A percentile compares a stretch with the other conserved stretches of the same genome.
Conservation (phyloP, 30 jellyfish, hydroid and myxozoan species). For the Sanderia malayensis region DNA sequence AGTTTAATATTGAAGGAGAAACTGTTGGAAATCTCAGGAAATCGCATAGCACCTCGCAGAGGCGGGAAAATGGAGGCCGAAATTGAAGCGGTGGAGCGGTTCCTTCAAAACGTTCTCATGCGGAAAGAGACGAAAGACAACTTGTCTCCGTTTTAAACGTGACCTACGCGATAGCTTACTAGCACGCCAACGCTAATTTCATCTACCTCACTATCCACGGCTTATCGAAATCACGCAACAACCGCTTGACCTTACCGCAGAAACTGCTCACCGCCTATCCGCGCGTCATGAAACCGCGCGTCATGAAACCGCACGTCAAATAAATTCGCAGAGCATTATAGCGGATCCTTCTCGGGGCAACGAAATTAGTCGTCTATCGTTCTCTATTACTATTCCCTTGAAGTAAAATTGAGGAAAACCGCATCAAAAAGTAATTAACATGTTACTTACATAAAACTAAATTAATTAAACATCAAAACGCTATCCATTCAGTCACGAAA, state of each 20-base stretch:
- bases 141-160: slow-evolving; percentile 5
- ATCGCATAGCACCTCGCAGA: too few relatives aligned
- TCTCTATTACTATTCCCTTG: too few relatives aligned
- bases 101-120: neutral
- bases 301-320: too few relatives aligned
- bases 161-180: neutral
- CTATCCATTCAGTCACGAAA: neutral
- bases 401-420: neutral
- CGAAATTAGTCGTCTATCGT: too few relatives aligned
- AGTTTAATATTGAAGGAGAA: too few relatives aligned
- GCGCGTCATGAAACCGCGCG: too few relatives aligned
- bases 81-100: neutral
- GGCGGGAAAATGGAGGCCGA: neutral
- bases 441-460: neutral
- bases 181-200: neutral
- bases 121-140: neutral
- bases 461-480: neutral
- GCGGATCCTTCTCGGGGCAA: too few relatives aligned
- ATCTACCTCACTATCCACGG: neutral
- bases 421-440: neutral
- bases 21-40: too few relatives aligned
- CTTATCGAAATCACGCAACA: slow-evolving; percentile 2
- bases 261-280: too few relatives aligned
- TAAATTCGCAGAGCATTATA: too few relatives aligned
- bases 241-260: neutral